Conservation (phyloP, 2,113 vertebrate genomes). For the Tauraco erythrolophus region DNA sequence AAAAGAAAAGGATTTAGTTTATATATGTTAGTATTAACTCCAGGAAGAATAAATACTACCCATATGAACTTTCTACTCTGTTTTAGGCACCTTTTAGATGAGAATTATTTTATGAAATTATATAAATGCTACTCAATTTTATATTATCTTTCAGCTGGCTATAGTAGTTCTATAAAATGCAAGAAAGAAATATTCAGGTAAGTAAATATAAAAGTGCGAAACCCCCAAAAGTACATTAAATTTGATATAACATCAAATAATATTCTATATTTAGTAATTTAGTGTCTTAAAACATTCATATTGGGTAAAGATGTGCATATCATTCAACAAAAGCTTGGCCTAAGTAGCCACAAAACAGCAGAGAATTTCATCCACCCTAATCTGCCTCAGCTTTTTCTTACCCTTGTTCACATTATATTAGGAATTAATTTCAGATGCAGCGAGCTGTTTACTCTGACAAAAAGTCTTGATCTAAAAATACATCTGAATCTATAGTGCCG, state of each 20-base stretch:
- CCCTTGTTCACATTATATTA: not conserved
- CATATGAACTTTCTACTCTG: not conserved
- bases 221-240: not conserved
- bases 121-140: not conserved
- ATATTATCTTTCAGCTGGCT: not conserved
- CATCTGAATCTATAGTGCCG: not conserved
- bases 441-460: slow-evolving; percentile 10
- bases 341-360: not conserved
- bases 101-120: not conserved
- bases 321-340: not conserved
- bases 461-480: slow-evolving; percentile 50
- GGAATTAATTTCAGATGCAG: slow-evolving; percentile 54
- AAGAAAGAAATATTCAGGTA: not conserved
- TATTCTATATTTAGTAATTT: not conserved
- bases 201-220: not conserved
- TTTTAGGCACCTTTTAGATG: not conserved
- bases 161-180: not conserved
- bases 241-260: not conserved
- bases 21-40: not conserved
- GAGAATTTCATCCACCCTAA: not conserved
- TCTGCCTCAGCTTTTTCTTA: not conserved
- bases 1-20: not conserved
- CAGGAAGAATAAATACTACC: not conserved
- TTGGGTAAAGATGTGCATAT: not conserved
- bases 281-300: not conserved